Evolutionary conservation across 2,888 invertebrate genomes (phyloP).

Genomic region (Thymelicus lineola): DNA sequence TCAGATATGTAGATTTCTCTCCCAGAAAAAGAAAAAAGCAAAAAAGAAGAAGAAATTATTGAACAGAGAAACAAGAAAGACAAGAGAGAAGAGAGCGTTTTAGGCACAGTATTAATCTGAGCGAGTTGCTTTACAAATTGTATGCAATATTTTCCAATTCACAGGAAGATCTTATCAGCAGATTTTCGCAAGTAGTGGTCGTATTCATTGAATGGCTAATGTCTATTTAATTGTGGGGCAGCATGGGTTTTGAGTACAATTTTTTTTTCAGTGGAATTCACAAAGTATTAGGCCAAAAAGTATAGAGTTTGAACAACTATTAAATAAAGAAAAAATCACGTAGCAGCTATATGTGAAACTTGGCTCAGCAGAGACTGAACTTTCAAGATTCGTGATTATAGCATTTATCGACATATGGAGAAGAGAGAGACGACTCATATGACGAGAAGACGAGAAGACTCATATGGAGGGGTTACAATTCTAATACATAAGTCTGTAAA

Average conservation of each 20-base stretch:
- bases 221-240: neutral
- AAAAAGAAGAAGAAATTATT: no score
- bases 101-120: no score
- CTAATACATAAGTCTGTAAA: conserved; percentile 16
- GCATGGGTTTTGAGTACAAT: neutral
- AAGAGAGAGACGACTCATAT: no score
- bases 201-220: neutral
- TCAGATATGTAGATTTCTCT: no score
- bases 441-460: conserved; percentile 2
- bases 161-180: neutral
- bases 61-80: no score
- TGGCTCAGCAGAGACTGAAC: neutral
- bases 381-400: conserved; percentile 1
- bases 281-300: neutral
- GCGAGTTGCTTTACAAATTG: no score
- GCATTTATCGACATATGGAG: neutral
- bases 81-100: no score
- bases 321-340: neutral
- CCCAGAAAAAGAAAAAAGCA: no score
- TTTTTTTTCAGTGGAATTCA: neutral
- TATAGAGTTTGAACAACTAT: neutral
- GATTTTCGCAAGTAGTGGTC: neutral
- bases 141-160: no score
- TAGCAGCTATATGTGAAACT: conserved; percentile 2
- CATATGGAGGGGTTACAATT: conserved; percentile 14